Evolutionary conservation across 2,113 vertebrate genomes (phyloP).

Genomic region (Telmatochromis brachygnathus): DNA sequence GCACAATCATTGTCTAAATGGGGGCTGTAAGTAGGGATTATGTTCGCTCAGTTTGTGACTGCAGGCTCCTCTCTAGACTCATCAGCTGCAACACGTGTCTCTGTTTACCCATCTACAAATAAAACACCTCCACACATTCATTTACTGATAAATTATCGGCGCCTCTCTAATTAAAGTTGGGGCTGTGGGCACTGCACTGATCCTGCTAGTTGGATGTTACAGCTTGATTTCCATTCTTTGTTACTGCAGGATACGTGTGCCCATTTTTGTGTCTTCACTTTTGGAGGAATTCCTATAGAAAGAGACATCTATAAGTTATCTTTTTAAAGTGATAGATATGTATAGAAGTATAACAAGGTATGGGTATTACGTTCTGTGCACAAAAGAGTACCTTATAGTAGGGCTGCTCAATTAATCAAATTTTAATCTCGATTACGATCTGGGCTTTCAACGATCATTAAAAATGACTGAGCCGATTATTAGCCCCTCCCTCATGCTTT

Average conservation of each 20-base stretch:
- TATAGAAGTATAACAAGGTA: not conserved
- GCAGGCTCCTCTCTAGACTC: not conserved
- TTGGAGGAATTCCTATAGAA: not conserved
- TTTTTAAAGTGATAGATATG: not conserved
- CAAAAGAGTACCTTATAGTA: not conserved
- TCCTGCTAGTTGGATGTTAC: not conserved
- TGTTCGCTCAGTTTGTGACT: not conserved
- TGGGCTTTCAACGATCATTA: no score
- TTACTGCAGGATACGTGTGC: not conserved
- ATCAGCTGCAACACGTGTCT: not conserved
- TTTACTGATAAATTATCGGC: not conserved
- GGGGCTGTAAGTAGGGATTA: not conserved
- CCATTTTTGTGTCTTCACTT: not conserved
- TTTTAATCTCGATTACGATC: accelerated
- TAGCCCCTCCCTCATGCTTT: no score
- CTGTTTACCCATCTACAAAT: not conserved
- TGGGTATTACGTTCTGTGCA: not conserved
- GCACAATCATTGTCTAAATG: not conserved
- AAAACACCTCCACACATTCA: not conserved
- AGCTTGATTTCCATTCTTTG: not conserved
- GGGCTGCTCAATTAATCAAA: no score
- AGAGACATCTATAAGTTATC: not conserved
- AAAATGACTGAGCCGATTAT: no score
- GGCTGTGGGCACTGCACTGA: not conserved
- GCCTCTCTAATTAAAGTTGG: not conserved